These are phyloP conservation scores for Tuberolachnus salignus DNA, from an alignment of 2,888 invertebrate species.

Conservation along the genomic window DNA sequence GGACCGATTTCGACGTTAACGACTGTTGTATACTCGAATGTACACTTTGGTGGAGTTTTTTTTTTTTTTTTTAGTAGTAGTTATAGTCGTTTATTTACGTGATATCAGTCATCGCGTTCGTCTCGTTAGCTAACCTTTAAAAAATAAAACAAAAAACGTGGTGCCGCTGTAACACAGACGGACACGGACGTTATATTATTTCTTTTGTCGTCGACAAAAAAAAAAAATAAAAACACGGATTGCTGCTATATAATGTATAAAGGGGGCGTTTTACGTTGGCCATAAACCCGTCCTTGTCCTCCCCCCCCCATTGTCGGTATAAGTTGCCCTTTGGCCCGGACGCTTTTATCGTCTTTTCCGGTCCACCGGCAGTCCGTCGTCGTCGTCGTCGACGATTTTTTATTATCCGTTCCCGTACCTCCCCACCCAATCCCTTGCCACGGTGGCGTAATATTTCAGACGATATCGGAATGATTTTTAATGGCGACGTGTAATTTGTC, in stretches of 20 bases:
- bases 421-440: background rate
- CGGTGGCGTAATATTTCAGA: constrained; percentile 11
- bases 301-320: background rate
- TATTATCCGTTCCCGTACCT: background rate
- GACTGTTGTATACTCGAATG: constrained; percentile 3
- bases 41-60: constrained; percentile 7
- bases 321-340: constrained; percentile 42
- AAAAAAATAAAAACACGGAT: constrained; percentile 24
- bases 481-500: constrained; percentile 25
- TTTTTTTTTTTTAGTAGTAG: constrained; percentile 5
- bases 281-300: constrained; percentile 2
- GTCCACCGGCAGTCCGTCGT: constrained; percentile 42
- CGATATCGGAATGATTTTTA: constrained; percentile 40
- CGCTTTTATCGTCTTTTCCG: constrained; percentile 54
- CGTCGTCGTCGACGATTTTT: constrained; percentile 29
- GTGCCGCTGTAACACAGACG: background rate
- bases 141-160: constrained; percentile 31
- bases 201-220: constrained; percentile 43
- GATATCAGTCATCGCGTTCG: constrained; percentile 48
- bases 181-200: constrained; percentile 26
- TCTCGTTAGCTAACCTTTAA: constrained; percentile 46
- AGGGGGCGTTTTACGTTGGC: constrained; percentile 36
- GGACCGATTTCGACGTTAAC: constrained; percentile 46
- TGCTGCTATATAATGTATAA: constrained; percentile 23
- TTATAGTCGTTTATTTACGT: constrained; percentile 43